A percentile compares a stretch with the other conserved stretches of the same genome.
These are phyloP conservation scores for Lumbricus terrestris DNA, from an alignment of 2,888 invertebrate species.

Conservation along the genomic window DNA sequence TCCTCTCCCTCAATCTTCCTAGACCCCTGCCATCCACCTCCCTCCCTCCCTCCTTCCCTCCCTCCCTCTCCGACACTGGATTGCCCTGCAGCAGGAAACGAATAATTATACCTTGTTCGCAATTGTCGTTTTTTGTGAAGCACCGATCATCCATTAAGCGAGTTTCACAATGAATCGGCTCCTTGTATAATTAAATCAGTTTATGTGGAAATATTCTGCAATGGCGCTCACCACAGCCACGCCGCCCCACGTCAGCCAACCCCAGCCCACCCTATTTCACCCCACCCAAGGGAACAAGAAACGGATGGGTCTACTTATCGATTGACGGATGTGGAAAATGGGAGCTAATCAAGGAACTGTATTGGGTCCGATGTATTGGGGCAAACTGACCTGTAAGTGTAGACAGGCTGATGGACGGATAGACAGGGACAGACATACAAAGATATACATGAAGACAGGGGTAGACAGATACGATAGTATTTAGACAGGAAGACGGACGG, in stretches of 20 bases:
- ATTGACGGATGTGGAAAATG: slow-evolving; percentile 3
- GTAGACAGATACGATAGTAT: too few species aligned
- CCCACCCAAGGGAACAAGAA: neutral
- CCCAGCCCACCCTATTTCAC: neutral
- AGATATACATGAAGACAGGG: too few species aligned
- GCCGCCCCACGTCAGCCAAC: neutral
- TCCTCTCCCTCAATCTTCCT: too few species aligned
- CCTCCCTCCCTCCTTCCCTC: neutral
- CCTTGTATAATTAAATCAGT: neutral
- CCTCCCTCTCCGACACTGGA: neutral
- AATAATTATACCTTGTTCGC: neutral
- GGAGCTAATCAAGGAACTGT: neutral
- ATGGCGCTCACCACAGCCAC: neutral
- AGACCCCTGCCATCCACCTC: too few species aligned
- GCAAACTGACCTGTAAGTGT: too few species aligned
- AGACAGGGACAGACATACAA: too few species aligned
- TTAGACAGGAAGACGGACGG: too few species aligned
- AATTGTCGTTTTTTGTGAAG: too few species aligned
- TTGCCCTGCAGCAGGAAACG: neutral
- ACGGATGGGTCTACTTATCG: neutral
- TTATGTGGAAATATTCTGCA: neutral
- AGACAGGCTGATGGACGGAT: too few species aligned
- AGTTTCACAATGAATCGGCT: neutral
- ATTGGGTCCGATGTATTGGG: too few species aligned
- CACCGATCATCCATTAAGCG: neutral